phyloP scores from a whole-genome alignment of 2,888 invertebrate genomes.

The Pachymerium ferrugineum region DNA sequence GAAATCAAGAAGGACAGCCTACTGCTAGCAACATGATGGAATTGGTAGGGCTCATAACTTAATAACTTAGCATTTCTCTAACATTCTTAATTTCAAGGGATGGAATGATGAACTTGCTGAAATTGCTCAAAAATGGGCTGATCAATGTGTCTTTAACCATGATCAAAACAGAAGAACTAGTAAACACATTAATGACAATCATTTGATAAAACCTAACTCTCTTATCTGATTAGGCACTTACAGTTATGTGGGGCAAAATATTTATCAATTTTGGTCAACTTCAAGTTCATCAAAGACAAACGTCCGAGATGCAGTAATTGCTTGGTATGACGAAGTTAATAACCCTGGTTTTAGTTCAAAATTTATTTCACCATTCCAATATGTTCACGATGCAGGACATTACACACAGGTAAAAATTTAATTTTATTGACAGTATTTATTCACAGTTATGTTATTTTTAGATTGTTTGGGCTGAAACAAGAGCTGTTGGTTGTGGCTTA shows the following conservation, averaged over 20 bases:
- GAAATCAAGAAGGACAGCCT: background rate
- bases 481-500: slow-evolving; percentile 79
- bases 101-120: slow-evolving; percentile 27
- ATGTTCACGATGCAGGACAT: slow-evolving; percentile 42
- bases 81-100: background rate
- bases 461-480: slow-evolving; percentile 83
- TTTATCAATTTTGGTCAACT: slow-evolving; percentile 1
- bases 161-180: slow-evolving; percentile 9
- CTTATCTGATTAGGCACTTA: background rate
- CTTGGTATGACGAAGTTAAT: slow-evolving; percentile 34
- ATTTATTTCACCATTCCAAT: slow-evolving; percentile 28
- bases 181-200: background rate
- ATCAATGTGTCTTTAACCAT: slow-evolving; percentile 14
- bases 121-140: slow-evolving; percentile 30
- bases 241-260: background rate
- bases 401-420: slow-evolving; percentile 52
- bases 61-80: background rate
- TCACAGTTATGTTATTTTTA: slow-evolving; percentile 45
- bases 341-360: slow-evolving; percentile 25
- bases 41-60: background rate
- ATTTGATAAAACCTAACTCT: background rate
- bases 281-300: background rate
- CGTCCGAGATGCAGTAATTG: background rate
- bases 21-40: slow-evolving; percentile 14
- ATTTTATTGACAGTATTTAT: background rate